phyloP scores from a whole-genome alignment of 2,888 invertebrate genomes.

The Caenorhabditis sp. region DNA sequence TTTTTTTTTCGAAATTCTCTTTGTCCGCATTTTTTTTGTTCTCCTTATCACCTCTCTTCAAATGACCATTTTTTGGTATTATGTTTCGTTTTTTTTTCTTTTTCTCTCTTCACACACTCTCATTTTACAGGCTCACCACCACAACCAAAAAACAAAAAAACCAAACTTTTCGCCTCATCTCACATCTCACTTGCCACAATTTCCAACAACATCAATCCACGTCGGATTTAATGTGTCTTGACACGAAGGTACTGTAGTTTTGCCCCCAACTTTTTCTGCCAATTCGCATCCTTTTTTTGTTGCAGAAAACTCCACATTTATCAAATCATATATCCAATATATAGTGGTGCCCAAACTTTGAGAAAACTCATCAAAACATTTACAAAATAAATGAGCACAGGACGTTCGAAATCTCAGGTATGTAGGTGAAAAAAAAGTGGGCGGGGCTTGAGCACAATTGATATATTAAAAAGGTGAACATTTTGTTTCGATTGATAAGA shows the following conservation, averaged over 20 bases:
- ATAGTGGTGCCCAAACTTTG: constrained; percentile 22
- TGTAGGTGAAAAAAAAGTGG: not conserved
- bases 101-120: too few relatives aligned
- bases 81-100: too few relatives aligned
- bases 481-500: not conserved
- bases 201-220: not conserved
- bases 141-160: not conserved
- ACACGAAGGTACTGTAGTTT: not conserved
- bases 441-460: not conserved
- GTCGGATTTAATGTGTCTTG: constrained; percentile 1
- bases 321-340: constrained; percentile 20
- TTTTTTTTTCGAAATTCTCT: not conserved
- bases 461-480: not conserved
- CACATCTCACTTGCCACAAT: constrained; percentile 13
- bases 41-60: constrained; percentile 1
- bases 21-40: not conserved
- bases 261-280: not conserved
- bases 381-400: constrained; percentile 49
- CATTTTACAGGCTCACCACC: too few relatives aligned
- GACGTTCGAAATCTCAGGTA: constrained; percentile 51
- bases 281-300: not conserved
- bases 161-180: not conserved
- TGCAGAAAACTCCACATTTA: constrained; percentile 27
- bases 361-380: not conserved
- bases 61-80: not conserved